Evolutionary conservation across 2,113 vertebrate genomes (phyloP), one percentile per base, ranked within the genome.

Genomic region (Paramormyrops kingsleyae): DNA sequence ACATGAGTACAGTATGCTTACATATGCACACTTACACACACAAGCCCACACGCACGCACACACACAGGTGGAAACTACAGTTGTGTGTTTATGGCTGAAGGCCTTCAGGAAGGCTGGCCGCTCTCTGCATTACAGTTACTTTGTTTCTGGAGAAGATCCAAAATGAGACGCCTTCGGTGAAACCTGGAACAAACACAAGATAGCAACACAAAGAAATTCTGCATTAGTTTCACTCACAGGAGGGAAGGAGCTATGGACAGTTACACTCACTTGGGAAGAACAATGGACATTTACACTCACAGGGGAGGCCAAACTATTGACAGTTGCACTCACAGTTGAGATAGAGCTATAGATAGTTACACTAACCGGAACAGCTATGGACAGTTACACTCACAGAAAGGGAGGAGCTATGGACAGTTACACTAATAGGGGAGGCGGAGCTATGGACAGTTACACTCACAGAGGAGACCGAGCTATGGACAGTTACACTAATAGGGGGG

Each of bases 141-240:
- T 96, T 49, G 92, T 91, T 89, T 96, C 95, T 80, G 92, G 92
- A 8, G 94, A 88, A 77, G 95, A 95, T 80, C 95, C 95, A 93
- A 96, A 86, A 44, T 95, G 94, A 31, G 95, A 93, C 88, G 95
- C 95, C 93, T 96, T 96, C 0, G 95, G 96, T 49, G 95, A 95
- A 70, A 96, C 96, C 96, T 96, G 50, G 47, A 90, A 2, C 85
- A 10, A 56, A 19, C 17, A 19, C 39, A 84, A n/a, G 24, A n/a
- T 9, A 7, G 56, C 2, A 9, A n/a, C 24, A 62, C 19, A n/a
- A n/a, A 62, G 56, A 62, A 62, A 62, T 62, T 62, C 56, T 9
- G 56, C 56, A 9, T 62, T 62, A 49, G 42, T 47, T n/a, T 24
- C 5, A 47, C 83, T n/a, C 12, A 50, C 12, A 86, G 46, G 46